Evolutionary conservation across 2,888 invertebrate species (phyloP).

Genomic region (Epinotia nisella): DNA sequence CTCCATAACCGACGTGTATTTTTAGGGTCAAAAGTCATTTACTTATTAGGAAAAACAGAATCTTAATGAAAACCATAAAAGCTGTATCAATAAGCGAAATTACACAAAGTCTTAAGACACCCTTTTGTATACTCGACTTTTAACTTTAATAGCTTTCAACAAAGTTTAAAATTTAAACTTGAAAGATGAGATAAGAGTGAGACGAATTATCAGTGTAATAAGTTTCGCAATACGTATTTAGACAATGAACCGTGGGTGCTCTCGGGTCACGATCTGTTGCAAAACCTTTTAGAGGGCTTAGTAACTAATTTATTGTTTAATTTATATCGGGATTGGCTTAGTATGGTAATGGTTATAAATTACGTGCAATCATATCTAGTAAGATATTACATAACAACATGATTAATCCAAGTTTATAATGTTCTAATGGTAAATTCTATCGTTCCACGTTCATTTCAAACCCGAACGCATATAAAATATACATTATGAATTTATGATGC

Average conservation of each 20-base stretch:
- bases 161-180: neutral
- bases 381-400: slow-evolving; percentile 19
- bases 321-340: slow-evolving; percentile 37
- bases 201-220: slow-evolving; percentile 24
- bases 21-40: slow-evolving; percentile 37
- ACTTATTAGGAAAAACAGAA: slow-evolving; percentile 33
- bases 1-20: slow-evolving; percentile 9
- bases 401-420: slow-evolving; percentile 11
- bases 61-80: slow-evolving; percentile 36
- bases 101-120: neutral
- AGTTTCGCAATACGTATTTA: slow-evolving; percentile 45
- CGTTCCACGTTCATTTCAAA: neutral
- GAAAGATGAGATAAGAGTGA: slow-evolving; percentile 4
- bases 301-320: slow-evolving; percentile 43
- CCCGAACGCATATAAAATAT: neutral
- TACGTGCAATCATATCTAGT: slow-evolving; percentile 24
- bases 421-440: neutral
- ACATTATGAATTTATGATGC: too few relatives aligned
- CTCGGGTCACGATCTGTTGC: slow-evolving; percentile 49
- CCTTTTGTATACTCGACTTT: neutral
- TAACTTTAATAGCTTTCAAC: neutral
- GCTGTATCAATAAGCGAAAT: slow-evolving; percentile 16
- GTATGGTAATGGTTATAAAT: slow-evolving; percentile 39
- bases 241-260: slow-evolving; percentile 55
- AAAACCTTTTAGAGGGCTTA: slow-evolving; percentile 38